Evolutionary conservation across 2,797 vertebrate species (phyloP).

Genomic region (Catamblyrhynchus diadema): DNA sequence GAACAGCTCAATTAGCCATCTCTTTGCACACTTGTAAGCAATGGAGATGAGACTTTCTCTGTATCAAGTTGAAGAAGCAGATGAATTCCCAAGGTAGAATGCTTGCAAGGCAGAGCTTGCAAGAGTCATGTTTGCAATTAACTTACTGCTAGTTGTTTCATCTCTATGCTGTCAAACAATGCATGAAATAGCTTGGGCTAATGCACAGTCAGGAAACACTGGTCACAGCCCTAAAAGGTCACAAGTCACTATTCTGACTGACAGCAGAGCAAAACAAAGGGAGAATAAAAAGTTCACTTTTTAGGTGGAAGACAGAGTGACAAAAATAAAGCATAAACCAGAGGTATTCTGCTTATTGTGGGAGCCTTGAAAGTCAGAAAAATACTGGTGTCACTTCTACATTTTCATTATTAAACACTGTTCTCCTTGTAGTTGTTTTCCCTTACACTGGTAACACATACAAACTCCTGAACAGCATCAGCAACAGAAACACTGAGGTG

Average conservation of each 20-base stretch:
- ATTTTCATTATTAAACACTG: neutral
- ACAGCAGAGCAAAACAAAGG: neutral
- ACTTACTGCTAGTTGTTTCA: neutral
- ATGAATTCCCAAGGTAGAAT: neutral
- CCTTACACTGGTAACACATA: neutral
- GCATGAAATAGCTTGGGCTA: neutral
- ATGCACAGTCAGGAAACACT: neutral
- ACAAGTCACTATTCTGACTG: neutral
- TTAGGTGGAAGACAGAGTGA: neutral
- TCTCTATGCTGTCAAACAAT: neutral
- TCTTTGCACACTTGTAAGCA: neutral
- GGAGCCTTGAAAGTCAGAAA: neutral
- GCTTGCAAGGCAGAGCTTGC: neutral
- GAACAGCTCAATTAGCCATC: slow-evolving; percentile 13
- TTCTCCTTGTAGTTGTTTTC: neutral
- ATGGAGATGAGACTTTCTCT: neutral
- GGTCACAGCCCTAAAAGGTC: neutral
- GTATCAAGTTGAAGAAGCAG: neutral
- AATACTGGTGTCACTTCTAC: neutral
- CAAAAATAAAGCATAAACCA: neutral
- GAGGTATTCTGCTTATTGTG: neutral
- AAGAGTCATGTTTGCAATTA: neutral
- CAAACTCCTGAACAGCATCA: neutral
- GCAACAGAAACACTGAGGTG: neutral
- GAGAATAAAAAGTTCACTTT: neutral